These are phyloP conservation scores for Danionella cerebrum DNA, from an alignment of 2,113 vertebrate genomes.

Conservation along the genomic window DNA sequence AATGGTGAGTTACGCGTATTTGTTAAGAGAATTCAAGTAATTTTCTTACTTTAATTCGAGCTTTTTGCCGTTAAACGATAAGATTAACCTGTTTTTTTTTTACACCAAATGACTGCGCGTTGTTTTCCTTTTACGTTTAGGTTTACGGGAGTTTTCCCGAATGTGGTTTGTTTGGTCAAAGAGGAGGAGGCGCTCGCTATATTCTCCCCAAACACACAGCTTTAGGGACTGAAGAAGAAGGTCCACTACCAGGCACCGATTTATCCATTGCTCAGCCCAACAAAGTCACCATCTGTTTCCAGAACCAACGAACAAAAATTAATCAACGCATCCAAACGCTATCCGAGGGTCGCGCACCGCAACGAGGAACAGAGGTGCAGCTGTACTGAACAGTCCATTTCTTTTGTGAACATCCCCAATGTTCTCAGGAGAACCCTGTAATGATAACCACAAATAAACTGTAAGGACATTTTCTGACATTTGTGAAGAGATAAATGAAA, in stretches of 20 bases:
- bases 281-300: slow-evolving; percentile 97
- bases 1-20: slow-evolving; percentile 97
- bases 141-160: slow-evolving; percentile 78
- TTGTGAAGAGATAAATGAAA: slow-evolving; percentile 83
- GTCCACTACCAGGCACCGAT: slow-evolving; percentile 94
- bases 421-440: slow-evolving; percentile 71
- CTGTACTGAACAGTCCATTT: slow-evolving; percentile 75
- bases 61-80: no score
- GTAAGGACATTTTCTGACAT: slow-evolving; percentile 73
- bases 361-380: slow-evolving; percentile 72
- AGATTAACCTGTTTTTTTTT: no score
- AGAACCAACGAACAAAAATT: slow-evolving; percentile 93
- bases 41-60: no score
- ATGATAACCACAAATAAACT: slow-evolving; percentile 73
- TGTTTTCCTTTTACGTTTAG: slow-evolving; percentile 53
- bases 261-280: no score
- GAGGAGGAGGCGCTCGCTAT: slow-evolving; percentile 78
- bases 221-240: slow-evolving; percentile 93
- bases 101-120: neutral
- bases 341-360: slow-evolving; percentile 67
- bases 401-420: slow-evolving; percentile 78
- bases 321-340: slow-evolving; percentile 88
- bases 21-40: no score
- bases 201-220: slow-evolving; percentile 92
- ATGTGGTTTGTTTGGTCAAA: slow-evolving; percentile 41